Evolutionary conservation across 2,888 invertebrate species (phyloP).

Genomic region (Polietes domitor): DNA sequence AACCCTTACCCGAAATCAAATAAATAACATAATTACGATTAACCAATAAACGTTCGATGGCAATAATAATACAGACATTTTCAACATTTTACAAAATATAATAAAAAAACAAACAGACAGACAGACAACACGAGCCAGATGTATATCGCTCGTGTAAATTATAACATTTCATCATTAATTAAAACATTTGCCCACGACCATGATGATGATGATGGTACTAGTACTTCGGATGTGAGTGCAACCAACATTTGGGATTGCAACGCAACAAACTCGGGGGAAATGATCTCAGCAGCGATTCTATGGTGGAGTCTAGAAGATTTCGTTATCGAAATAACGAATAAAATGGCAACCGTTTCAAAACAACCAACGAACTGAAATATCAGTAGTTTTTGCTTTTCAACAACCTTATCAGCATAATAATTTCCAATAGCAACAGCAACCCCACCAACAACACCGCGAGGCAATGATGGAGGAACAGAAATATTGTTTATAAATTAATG

Average conservation of each 20-base stretch:
- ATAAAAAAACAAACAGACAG: too few species aligned
- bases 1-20: conserved; percentile 4
- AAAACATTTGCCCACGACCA: conserved; percentile 8
- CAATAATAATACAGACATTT: not conserved
- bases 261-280: not conserved
- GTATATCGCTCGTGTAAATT: not conserved
- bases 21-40: conserved; percentile 51
- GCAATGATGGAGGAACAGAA: not conserved
- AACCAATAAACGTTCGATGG: conserved; percentile 36
- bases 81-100: conserved; percentile 5
- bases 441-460: not conserved
- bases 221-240: not conserved
- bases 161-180: not conserved
- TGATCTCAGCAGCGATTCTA: not conserved
- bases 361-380: conserved; percentile 1
- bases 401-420: conserved; percentile 58
- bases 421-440: conserved; percentile 41
- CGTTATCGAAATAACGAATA: not conserved
- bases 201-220: not conserved
- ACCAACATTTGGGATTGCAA: not conserved
- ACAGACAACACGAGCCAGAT: conserved; percentile 16
- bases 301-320: conserved; percentile 13
- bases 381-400: conserved; percentile 38
- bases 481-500: conserved; percentile 56
- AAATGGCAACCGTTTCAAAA: conserved; percentile 23